Evolutionary conservation across 2,888 invertebrate species (phyloP).

Genomic region (Alentia gelatinosa): DNA sequence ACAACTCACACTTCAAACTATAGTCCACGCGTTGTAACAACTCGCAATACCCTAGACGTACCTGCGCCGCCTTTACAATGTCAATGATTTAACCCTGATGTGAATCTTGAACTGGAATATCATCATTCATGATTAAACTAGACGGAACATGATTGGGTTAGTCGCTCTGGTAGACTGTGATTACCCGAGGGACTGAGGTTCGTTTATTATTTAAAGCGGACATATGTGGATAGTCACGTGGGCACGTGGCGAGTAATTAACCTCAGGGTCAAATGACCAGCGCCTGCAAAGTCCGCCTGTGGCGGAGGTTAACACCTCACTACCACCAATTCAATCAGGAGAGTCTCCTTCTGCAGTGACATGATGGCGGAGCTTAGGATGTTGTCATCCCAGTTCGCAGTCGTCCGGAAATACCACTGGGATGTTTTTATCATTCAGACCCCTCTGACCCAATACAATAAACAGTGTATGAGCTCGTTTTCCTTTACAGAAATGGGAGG

Average conservation of each 20-base stretch:
- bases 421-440: too few species aligned
- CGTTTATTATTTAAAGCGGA: background rate
- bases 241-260: background rate
- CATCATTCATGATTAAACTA: background rate
- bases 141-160: too few species aligned
- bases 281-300: background rate
- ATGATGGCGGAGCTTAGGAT: too few species aligned
- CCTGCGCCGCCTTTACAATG: background rate
- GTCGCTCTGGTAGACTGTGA: background rate
- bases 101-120: background rate
- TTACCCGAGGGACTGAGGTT: background rate
- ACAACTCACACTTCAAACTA: background rate
- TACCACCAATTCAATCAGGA: too few species aligned
- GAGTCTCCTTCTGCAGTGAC: too few species aligned
- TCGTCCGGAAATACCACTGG: too few species aligned
- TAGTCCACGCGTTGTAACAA: background rate
- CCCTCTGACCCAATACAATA: too few species aligned
- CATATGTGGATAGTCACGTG: background rate
- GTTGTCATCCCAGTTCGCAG: too few species aligned
- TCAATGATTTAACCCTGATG: background rate
- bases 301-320: background rate
- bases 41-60: background rate
- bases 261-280: background rate
- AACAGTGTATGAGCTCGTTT: too few species aligned
- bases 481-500: too few species aligned